Evolutionary conservation across 2,113 vertebrate genomes (phyloP).

Genomic region (Gulo gulo): DNA sequence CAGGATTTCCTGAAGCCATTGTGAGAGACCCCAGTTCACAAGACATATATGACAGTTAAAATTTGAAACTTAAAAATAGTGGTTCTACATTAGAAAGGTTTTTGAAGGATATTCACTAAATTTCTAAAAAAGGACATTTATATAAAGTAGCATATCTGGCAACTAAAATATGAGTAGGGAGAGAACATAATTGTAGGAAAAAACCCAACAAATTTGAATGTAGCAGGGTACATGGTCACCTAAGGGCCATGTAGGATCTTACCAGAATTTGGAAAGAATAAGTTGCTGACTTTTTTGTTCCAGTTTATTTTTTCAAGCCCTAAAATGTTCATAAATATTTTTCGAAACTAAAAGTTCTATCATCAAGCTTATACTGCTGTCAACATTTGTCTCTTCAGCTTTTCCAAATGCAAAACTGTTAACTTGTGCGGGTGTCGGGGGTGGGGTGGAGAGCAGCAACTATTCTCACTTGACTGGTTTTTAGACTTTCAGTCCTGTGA

Average conservation of each 20-base stretch:
- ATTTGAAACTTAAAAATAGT: not conserved
- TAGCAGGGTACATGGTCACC: not conserved
- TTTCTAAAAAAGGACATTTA: not conserved
- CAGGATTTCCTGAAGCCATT: constrained; percentile 8
- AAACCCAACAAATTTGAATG: not conserved
- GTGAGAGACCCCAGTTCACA: not conserved
- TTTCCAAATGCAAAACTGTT: not conserved
- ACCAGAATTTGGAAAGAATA: constrained; percentile 5
- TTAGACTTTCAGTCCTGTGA: not conserved
- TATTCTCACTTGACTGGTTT: not conserved
- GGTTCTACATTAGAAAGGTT: not conserved
- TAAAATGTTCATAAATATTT: constrained; percentile 14
- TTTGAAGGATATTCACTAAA: not conserved
- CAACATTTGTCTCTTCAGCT: not conserved
- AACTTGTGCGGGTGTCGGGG: not conserved
- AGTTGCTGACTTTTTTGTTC: not conserved
- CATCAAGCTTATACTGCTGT: not conserved
- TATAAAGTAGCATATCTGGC: not conserved
- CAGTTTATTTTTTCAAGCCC: constrained; percentile 14
- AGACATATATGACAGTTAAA: not conserved
- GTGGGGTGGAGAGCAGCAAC: not conserved
- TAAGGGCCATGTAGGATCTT: not conserved
- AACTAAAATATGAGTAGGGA: not conserved
- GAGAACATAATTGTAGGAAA: not conserved
- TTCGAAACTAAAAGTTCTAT: not conserved